Evolutionary conservation across 2,888 invertebrate genomes (phyloP).

Genomic region (Macaria liturata): DNA sequence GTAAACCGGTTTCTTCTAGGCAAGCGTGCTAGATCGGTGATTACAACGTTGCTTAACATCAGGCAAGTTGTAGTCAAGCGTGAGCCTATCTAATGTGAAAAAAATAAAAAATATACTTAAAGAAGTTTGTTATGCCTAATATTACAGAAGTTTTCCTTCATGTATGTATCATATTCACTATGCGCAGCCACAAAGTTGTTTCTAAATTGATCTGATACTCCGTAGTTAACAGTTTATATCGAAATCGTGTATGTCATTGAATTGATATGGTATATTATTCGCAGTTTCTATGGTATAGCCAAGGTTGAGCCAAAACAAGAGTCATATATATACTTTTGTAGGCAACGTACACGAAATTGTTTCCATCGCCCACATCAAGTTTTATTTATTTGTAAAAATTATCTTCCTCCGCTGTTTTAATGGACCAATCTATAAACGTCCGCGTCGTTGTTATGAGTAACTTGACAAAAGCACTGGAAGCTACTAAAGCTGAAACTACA

Average conservation of each 20-base stretch:
- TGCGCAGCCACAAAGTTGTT: too few species aligned
- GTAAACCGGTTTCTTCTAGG: too few species aligned
- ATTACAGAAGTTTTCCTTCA: too few species aligned
- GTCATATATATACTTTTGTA: constrained; percentile 11
- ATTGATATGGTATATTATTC: constrained; percentile 14
- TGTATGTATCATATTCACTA: too few species aligned
- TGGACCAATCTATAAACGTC: constrained; percentile 8
- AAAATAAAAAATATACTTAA: too few species aligned
- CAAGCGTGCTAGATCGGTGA: too few species aligned
- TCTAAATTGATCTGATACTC: background rate
- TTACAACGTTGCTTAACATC: too few species aligned
- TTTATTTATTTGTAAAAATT: constrained; percentile 16
- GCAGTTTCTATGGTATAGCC: constrained; percentile 15
- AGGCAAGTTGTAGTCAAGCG: too few species aligned
- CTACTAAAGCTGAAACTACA: constrained; percentile 5
- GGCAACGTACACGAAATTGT: constrained; percentile 16
- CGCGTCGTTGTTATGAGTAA: constrained; percentile 6
- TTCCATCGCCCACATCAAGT: constrained; percentile 18
- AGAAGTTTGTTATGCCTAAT: too few species aligned
- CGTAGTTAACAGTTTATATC: constrained; percentile 10
- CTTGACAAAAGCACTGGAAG: constrained; percentile 1
- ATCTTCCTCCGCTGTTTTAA: constrained; percentile 15
- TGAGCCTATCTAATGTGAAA: too few species aligned
- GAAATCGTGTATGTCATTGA: constrained; percentile 15
- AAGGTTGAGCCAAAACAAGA: constrained; percentile 20